Base-by-base conservation (phyloP, 2,888 invertebrate genomes). In the Phaedon cochleariae region DNA sequence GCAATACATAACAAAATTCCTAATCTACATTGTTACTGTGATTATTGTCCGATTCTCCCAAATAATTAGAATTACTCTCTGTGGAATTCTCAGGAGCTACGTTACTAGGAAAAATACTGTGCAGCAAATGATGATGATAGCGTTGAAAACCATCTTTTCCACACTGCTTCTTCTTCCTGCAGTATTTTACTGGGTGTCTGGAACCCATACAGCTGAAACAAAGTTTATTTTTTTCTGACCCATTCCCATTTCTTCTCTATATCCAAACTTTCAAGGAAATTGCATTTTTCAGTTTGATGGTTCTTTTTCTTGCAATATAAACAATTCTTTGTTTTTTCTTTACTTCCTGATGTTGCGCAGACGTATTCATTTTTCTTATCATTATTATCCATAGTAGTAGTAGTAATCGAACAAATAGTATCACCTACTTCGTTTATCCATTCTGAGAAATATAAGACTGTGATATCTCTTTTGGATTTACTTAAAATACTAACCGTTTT, bases 1-100 rank as follows among this genome's bases (percentile, higher is more conserved):
- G 34, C 34, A 21, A 62, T 54, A 20, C 46, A 17, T 46, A 62
- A 18, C 2, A 54, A 46, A 21, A 54, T 22, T 54, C 31, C 18
- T 55, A 54, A 12, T 62, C 49, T 15, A 22, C 20, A n/a, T 37
- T 34, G 12, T 46, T 26, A 0, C 10, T 58, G 9, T 34, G 31
- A 34, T 9, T 4, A 10, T 34, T 34, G 12, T 34, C 18, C 6
- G 7, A 31, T 29, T 29, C 17, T 20, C 34, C 37, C 18, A 18
- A 18, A 34, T 54, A 7, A 9, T 15, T 26, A 34, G 31, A 7
- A 9, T 15, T 26, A 34, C 34, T 9, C 20, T 54, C 17, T 17
- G 18, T 31, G 10, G 18, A n/a, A 18, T 17, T 37, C 20, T 34
- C 54, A 9, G 3, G 15, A 29, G 21, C 29, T 22, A 52, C 22